phyloP scores from a whole-genome alignment of 2,888 invertebrate species.

The Abrostola triplasia region DNA sequence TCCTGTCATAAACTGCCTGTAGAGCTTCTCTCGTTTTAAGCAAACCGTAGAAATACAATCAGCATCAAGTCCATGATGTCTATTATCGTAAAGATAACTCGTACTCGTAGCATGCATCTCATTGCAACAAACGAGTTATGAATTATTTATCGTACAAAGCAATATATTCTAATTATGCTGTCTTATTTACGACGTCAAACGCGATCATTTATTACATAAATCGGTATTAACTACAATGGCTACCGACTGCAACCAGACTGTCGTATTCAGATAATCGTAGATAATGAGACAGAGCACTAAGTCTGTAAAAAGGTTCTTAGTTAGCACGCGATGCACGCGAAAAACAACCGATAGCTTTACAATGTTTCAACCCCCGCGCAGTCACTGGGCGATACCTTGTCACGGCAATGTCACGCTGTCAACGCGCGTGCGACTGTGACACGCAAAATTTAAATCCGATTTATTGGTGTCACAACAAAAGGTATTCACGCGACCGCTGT shows the following conservation, averaged over 20 bases:
- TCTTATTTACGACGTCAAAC: constrained; percentile 49
- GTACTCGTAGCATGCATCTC: constrained; percentile 38
- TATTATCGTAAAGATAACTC: constrained; percentile 44
- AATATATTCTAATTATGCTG: constrained; percentile 51
- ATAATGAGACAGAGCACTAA: constrained; percentile 51
- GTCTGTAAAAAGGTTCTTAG: constrained; percentile 38
- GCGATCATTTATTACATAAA: constrained; percentile 44
- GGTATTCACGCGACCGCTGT: constrained; percentile 51
- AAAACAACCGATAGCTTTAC: constrained; percentile 38
- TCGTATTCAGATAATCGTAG: constrained; percentile 40
- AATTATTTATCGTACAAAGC: constrained; percentile 47
- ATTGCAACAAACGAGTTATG: constrained; percentile 39
- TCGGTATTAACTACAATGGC: constrained; percentile 40
- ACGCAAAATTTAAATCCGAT: constrained; percentile 81
- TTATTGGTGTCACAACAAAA: constrained; percentile 65
- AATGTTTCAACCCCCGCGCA: constrained; percentile 66
- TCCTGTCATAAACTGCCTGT: constrained; percentile 3
- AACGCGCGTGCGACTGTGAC: constrained; percentile 70
- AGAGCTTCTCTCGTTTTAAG: constrained; percentile 1
- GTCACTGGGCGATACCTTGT: constrained; percentile 68
- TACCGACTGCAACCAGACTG: constrained; percentile 17
- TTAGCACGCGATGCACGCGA: constrained; percentile 52
- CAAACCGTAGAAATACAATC: constrained; percentile 30
- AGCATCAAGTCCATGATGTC: constrained; percentile 21
- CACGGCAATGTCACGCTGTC: constrained; percentile 74